Percentiles rank a stretch among this genome's conserved stretches.
phyloP scores from a whole-genome alignment of 1,140 invertebrate species.

The Anadara kagoshimensis region DNA sequence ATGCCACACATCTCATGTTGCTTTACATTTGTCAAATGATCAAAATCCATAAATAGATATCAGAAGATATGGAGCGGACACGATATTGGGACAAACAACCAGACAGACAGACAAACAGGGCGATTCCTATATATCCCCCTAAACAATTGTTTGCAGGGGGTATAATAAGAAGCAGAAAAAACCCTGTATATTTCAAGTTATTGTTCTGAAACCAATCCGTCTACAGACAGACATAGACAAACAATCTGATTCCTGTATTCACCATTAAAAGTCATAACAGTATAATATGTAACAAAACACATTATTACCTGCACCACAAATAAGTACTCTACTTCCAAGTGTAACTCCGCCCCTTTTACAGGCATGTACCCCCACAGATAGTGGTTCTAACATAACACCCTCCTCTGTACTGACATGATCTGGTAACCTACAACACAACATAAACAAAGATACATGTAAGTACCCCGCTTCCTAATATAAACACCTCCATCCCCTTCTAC shows the following conservation, averaged over 20 bases:
- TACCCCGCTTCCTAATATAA: not conserved
- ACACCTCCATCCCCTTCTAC: not conserved
- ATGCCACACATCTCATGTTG: too few species aligned
- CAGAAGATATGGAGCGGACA: too few species aligned
- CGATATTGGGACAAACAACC: too few species aligned
- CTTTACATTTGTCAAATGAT: too few species aligned
- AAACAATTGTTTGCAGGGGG: too few species aligned
- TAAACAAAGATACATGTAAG: not conserved
- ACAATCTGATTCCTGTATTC: not conserved
- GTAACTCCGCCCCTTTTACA: slow-evolving; percentile 85
- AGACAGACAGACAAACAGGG: too few species aligned
- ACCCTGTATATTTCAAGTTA: too few species aligned
- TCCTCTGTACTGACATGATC: slow-evolving; percentile 93
- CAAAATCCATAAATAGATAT: too few species aligned
- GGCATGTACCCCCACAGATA: slow-evolving; percentile 94
- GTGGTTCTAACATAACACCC: slow-evolving; percentile 92
- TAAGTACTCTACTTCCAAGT: slow-evolving; percentile 85
- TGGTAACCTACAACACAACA: slow-evolving; percentile 80
- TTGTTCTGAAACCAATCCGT: too few species aligned
- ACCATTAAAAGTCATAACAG: not conserved
- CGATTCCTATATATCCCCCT: too few species aligned
- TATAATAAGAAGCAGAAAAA: too few species aligned
- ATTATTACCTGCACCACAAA: slow-evolving; percentile 85
- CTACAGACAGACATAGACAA: too few species aligned
- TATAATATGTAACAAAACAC: not conserved